Conservation (phyloP, 2,888 invertebrate genomes). For the Callyntrura sp. region DNA sequence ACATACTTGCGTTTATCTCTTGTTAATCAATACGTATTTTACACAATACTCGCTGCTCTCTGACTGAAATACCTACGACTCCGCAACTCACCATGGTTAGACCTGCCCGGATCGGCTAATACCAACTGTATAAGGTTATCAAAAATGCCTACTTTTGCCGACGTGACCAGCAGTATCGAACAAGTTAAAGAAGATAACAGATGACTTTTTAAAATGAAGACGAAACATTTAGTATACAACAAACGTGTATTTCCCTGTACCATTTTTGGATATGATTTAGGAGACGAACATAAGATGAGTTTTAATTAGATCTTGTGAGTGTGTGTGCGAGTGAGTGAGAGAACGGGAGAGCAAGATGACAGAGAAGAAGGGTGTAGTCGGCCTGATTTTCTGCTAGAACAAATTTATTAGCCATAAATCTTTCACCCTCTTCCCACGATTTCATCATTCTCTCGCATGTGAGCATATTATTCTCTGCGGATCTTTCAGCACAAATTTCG, state of each 20-base stretch:
- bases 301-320: conserved; percentile 66
- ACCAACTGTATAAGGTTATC: not conserved
- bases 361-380: conserved; percentile 71
- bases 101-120: too few relatives aligned
- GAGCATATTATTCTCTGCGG: conserved; percentile 1
- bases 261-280: conserved; percentile 72
- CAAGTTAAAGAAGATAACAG: conserved; percentile 9
- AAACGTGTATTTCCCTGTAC: conserved; percentile 64
- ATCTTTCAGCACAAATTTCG: not conserved
- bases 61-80: not conserved
- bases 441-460: conserved; percentile 33
- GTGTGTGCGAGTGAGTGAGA: not conserved
- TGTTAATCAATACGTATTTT: not conserved
- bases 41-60: not conserved
- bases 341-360: conserved; percentile 45
- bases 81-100: too few relatives aligned
- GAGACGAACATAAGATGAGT: conserved; percentile 74
- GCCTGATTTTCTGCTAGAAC: conserved; percentile 66
- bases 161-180: conserved; percentile 36
- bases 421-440: conserved; percentile 74
- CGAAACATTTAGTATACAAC: not conserved
- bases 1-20: not conserved
- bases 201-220: conserved; percentile 22
- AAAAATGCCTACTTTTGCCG: not conserved
- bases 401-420: conserved; percentile 73